Base-by-base conservation (phyloP, 2,113 vertebrate species). In the Erythrocercus mccallii region DNA sequence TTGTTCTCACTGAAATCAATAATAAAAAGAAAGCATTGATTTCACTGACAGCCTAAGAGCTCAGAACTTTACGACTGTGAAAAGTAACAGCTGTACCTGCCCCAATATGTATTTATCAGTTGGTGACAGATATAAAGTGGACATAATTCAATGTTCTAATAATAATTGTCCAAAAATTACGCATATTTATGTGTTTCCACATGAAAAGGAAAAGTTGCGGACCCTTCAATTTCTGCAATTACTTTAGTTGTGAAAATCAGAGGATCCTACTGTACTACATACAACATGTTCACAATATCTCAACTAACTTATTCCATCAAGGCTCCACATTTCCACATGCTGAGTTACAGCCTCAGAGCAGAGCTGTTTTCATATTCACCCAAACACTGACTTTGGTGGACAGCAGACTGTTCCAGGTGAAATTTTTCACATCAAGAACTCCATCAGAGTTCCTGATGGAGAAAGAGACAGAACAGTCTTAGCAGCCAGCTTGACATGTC, bases 21-120 rank as follows among this genome's bases (percentile, higher is more conserved):
- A 96, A 73, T 37, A 88, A 88, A 96, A 88, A 60, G 44, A 88
- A 31, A 90, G 10, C 85, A 96, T 86, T 88, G 80, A 95, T 93
- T 92, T 81, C 72, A 72, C 31, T 42, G 58, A 61, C 50, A 91
- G 73, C 13, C 51, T 95, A 94, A 95, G 93, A 96, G 84, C 92
- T 83, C 68, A 78, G 88, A 81, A 95, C 51, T 86, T 92, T 88
- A 95, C 61, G 56, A 66, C 84, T 91, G 81, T 90, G 79, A 94
- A 90, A 95, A 93, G 45, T 86, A 86, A 37, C 90, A 92, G 64
- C 47, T 86, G 48, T 27, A 21, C 45, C 31, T 25, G 12, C 35
- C 50, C 61, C 33, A 33, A 45, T 70, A 62, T 12, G 14, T 61
- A 19, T 58, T 86, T 87, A 73, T 23, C 38, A 57, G 35, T 31